A percentile compares a stretch with the other conserved stretches of the same genome.
These are phyloP conservation scores for Hypocryptadius cinnamomeus DNA, from an alignment of 2,113 vertebrate species.

Conservation along the genomic window DNA sequence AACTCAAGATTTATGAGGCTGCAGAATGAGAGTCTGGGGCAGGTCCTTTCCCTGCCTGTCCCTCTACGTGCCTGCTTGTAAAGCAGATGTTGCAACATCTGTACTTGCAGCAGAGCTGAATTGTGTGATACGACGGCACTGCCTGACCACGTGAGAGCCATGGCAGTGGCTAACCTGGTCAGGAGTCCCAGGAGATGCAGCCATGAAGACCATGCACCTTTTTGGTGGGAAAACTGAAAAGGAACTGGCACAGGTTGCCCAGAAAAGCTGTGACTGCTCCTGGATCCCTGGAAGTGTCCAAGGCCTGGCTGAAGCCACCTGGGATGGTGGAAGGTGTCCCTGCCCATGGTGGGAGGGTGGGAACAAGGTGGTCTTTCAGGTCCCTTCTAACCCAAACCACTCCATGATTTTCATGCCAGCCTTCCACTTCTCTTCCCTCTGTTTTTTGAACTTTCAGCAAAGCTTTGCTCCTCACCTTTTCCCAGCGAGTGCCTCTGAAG, in stretches of 20 bases:
- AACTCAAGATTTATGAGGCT: neutral
- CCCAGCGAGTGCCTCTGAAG: neutral
- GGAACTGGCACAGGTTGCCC: neutral
- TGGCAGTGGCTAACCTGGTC: neutral
- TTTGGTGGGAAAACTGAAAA: neutral
- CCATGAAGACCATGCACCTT: neutral
- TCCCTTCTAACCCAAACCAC: neutral
- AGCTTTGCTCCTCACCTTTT: neutral
- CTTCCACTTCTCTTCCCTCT: neutral
- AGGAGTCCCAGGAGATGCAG: neutral
- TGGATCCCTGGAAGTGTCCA: neutral
- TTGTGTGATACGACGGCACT: neutral
- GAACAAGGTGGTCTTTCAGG: neutral
- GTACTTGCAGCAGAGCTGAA: neutral
- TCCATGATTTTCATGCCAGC: neutral
- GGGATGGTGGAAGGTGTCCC: neutral
- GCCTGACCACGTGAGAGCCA: fast-evolving
- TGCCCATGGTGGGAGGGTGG: neutral
- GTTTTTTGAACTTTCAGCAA: neutral
- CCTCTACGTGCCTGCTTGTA: neutral
- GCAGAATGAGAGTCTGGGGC: neutral
- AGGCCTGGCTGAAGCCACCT: neutral
- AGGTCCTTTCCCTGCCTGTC: neutral
- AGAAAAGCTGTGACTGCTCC: neutral
- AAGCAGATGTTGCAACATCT: neutral